Conservation (phyloP, 1,140 invertebrate genomes). For the Riptortus pedestris region DNA sequence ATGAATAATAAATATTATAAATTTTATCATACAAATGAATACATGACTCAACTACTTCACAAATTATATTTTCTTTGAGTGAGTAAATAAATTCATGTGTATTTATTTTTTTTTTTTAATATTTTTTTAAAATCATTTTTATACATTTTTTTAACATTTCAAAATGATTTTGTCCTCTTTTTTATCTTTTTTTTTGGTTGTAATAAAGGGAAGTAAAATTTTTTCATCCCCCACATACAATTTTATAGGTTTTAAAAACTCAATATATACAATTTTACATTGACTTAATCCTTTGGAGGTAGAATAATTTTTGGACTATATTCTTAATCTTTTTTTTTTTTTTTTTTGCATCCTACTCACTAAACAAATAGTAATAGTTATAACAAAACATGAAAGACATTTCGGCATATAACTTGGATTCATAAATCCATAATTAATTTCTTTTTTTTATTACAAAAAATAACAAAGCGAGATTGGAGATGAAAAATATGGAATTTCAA, state of each 20-base stretch:
- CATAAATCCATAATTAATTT: slow-evolving; percentile 1
- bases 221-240: not conserved
- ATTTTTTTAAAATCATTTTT: not conserved
- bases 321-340: slow-evolving; percentile 1
- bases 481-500: slow-evolving; percentile 1
- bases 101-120: slow-evolving; percentile 1
- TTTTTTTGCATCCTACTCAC: not conserved
- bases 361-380: not conserved
- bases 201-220: not conserved
- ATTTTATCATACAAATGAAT: slow-evolving; percentile 16
- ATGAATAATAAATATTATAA: slow-evolving; percentile 12
- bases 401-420: slow-evolving; percentile 12
- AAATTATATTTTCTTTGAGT: not conserved
- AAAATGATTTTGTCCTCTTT: no score
- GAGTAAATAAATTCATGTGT: not conserved
- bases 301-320: slow-evolving; percentile 16
- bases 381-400: slow-evolving; percentile 17
- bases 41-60: slow-evolving; percentile 5
- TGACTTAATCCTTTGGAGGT: slow-evolving; percentile 16
- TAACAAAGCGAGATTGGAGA: not conserved
- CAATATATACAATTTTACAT: slow-evolving; percentile 4
- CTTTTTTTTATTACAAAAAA: slow-evolving; percentile 4
- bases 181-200: not conserved
- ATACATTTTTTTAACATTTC: no score
- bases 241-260: slow-evolving; percentile 1